Percentiles rank a stretch among this genome's conserved stretches.
Conservation (phyloP, 2,113 vertebrate species). For the Poeciliopsis prolifica region DNA sequence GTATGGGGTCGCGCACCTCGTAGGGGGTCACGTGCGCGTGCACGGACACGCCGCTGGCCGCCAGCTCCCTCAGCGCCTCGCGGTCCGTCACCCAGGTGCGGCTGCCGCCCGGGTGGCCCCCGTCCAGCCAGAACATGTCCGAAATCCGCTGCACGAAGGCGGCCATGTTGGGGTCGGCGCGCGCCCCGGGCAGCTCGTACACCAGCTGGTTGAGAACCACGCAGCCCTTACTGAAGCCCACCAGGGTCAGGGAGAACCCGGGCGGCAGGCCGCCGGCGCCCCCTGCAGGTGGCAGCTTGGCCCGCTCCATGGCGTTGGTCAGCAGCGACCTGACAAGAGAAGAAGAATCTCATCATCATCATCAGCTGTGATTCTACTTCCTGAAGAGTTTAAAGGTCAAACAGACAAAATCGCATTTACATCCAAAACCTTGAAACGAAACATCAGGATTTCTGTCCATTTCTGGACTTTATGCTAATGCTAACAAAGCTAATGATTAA, state of each 20-base stretch:
- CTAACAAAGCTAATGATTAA: too few relatives aligned
- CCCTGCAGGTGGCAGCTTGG: slow-evolving; percentile 71
- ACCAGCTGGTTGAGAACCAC: slow-evolving; percentile 97
- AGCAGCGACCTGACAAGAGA: slow-evolving; percentile 78
- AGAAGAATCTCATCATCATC: too few relatives aligned
- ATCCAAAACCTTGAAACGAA: too few relatives aligned
- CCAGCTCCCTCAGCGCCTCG: slow-evolving; percentile 85
- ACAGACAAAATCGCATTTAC: too few relatives aligned
- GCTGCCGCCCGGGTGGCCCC: slow-evolving; percentile 93
- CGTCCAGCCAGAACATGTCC: slow-evolving; percentile 95
- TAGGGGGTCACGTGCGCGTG: slow-evolving; percentile 95
- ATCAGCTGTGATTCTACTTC: too few relatives aligned
- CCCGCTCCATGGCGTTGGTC: slow-evolving; percentile 86
- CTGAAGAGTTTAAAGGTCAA: too few relatives aligned
- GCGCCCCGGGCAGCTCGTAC: slow-evolving; percentile 88
- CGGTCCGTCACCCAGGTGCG: slow-evolving; percentile 94
- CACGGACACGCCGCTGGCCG: slow-evolving; percentile 83
- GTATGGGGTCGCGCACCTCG: slow-evolving; percentile 92
- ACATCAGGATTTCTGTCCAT: too few relatives aligned
- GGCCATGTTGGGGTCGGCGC: slow-evolving; percentile 81
- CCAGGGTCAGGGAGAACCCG: slow-evolving; percentile 82
- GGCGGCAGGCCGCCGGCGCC: slow-evolving; percentile 54
- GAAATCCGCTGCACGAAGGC: slow-evolving; percentile 84
- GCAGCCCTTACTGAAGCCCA: slow-evolving; percentile 98
- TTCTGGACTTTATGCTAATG: too few relatives aligned